Conservation (phyloP, 2,888 invertebrate species). For the Perizoma flavofasciatum region DNA sequence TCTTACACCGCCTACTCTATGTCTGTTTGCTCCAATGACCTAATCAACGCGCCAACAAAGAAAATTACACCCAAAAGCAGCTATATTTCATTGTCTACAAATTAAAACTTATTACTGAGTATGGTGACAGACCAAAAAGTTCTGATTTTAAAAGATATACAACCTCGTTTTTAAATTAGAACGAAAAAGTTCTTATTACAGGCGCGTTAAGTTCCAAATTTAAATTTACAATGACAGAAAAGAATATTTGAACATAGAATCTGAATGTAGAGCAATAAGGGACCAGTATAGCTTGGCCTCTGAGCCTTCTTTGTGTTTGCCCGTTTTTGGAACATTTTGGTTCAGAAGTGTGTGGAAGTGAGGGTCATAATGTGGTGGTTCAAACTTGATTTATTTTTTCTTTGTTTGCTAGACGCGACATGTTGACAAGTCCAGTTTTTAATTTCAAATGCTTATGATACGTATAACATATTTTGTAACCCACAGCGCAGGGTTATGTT, state of each 20-base stretch:
- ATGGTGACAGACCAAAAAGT: constrained; percentile 32
- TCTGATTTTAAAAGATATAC: constrained; percentile 25
- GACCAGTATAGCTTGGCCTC: constrained; percentile 51
- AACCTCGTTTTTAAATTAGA: constrained; percentile 30
- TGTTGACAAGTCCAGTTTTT: constrained; percentile 70
- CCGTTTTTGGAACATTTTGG: constrained; percentile 45
- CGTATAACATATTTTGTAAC: no score
- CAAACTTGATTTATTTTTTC: constrained; percentile 76
- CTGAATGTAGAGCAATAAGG: constrained; percentile 59
- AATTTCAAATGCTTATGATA: constrained; percentile 43
- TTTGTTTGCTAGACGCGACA: constrained; percentile 75
- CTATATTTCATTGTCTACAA: constrained; percentile 50
- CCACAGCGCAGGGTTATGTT: no score
- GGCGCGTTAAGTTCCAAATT: constrained; percentile 55
- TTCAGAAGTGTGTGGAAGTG: constrained; percentile 49
- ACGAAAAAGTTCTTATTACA: constrained; percentile 41
- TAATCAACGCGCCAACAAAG: constrained; percentile 37
- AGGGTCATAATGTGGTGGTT: constrained; percentile 49
- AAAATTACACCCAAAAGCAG: constrained; percentile 36
- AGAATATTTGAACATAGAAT: constrained; percentile 51
- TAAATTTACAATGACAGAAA: constrained; percentile 54
- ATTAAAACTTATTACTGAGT: constrained; percentile 64
- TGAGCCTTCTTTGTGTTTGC: constrained; percentile 65
- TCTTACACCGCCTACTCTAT: constrained; percentile 20
- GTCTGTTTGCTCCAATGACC: constrained; percentile 28